Conservation (phyloP, 2,113 vertebrate genomes). For the Grus americana region DNA sequence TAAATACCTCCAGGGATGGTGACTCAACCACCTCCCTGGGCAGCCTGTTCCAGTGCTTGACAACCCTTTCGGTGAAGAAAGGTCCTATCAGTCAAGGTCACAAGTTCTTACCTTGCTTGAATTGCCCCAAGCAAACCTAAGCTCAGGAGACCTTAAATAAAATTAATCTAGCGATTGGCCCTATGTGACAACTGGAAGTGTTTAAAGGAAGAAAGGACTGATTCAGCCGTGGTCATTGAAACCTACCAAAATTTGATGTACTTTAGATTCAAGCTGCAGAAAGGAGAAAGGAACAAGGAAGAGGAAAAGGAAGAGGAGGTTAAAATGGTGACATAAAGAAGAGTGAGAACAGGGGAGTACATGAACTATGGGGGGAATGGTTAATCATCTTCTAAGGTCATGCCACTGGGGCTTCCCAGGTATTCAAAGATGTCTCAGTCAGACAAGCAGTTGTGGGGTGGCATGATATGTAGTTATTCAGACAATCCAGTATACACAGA, state of each 20-base stretch:
- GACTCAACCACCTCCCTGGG: too few relatives aligned
- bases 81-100: neutral
- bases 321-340: neutral
- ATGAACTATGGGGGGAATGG: neutral
- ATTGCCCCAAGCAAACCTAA: neutral
- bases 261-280: neutral
- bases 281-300: neutral
- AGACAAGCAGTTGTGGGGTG: neutral
- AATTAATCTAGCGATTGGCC: neutral
- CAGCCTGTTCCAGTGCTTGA: too few relatives aligned
- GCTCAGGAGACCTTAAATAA: neutral
- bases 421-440: neutral
- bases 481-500: neutral
- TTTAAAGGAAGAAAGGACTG: neutral
- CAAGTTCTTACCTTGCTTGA: neutral
- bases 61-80: neutral
- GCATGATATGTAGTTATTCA: neutral
- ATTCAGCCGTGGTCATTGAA: neutral
- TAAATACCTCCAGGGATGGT: too few relatives aligned
- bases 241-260: neutral
- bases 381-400: neutral
- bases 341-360: neutral
- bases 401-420: neutral
- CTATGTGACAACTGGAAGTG: neutral
- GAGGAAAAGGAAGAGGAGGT: neutral